These are phyloP conservation scores for Timema cristinae DNA, from an alignment of 2,888 invertebrate genomes.

Conservation along the genomic window DNA sequence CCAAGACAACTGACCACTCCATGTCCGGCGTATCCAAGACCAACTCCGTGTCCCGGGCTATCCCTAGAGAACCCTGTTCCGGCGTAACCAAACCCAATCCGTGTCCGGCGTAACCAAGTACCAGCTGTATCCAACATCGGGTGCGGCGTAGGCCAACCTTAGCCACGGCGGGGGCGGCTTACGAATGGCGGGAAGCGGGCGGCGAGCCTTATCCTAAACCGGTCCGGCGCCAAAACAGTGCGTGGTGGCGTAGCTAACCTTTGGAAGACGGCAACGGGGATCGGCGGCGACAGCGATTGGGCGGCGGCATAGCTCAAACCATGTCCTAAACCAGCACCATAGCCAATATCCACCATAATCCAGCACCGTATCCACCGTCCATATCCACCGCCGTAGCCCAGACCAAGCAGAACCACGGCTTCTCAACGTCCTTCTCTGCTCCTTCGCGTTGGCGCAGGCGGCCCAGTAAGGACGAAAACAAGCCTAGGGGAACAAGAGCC, in stretches of 20 bases:
- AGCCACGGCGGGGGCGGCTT: too few species aligned
- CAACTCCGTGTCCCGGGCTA: constrained; percentile 14
- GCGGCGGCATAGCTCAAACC: too few species aligned
- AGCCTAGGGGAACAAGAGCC: constrained; percentile 17
- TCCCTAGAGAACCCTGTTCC: not conserved
- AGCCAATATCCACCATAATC: not conserved
- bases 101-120: constrained; percentile 14
- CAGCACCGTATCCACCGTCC: constrained; percentile 19
- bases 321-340: not conserved
- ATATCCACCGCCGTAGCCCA: constrained; percentile 29
- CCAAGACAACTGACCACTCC: not conserved
- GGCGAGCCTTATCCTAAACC: constrained; percentile 17
- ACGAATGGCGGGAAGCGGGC: not conserved
- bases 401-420: constrained; percentile 37
- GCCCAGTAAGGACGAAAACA: constrained; percentile 29
- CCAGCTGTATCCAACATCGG: constrained; percentile 5
- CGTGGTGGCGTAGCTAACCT: constrained; percentile 13
- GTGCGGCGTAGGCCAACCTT: constrained; percentile 19
- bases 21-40: constrained; percentile 1
- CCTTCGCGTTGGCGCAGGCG: constrained; percentile 29
- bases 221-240: not conserved
- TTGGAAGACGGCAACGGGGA: constrained; percentile 8
- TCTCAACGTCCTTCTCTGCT: constrained; percentile 38
- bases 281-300: not conserved
- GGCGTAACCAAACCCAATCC: too few species aligned